Percentiles rank a stretch among this genome's conserved stretches.
These are phyloP conservation scores for Argyra leucocephala DNA, from an alignment of 2,888 invertebrate species.

Conservation along the genomic window DNA sequence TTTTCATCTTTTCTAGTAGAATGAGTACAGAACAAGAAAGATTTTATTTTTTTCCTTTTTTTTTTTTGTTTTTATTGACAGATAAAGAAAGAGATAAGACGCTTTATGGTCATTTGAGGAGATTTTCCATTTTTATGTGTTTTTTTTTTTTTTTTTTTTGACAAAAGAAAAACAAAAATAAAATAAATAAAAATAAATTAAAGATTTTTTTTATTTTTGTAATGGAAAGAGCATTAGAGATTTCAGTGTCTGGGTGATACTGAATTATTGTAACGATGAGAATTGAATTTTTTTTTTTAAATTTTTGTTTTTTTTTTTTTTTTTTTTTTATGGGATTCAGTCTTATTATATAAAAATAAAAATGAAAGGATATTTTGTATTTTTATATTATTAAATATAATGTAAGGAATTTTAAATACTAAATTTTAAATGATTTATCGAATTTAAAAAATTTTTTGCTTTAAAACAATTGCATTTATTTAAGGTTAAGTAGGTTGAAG, in stretches of 20 bases:
- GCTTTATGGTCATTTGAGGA: slow-evolving; percentile 6
- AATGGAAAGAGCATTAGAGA: background rate
- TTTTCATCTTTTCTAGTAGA: background rate
- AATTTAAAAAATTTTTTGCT: no score
- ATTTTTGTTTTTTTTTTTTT: background rate
- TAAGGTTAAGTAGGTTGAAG: no score
- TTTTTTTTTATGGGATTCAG: background rate
- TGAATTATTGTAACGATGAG: background rate
- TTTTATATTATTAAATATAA: no score
- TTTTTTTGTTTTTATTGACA: background rate
- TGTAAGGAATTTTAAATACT: no score
- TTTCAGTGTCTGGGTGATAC: background rate
- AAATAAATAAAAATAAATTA: background rate
- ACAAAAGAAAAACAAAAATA: background rate
- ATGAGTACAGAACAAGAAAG: no score
- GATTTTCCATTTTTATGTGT: background rate
- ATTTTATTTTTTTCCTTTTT: background rate
- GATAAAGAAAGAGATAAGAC: slow-evolving; percentile 6
- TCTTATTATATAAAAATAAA: no score
- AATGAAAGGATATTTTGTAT: no score
- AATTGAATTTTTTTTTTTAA: background rate
- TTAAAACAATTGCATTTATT: no score
- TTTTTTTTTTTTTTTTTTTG: background rate
- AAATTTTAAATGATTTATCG: no score
- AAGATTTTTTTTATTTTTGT: background rate